Base-by-base conservation (phyloP, 2,888 invertebrate genomes). In the Myopa tessellatipennis region DNA sequence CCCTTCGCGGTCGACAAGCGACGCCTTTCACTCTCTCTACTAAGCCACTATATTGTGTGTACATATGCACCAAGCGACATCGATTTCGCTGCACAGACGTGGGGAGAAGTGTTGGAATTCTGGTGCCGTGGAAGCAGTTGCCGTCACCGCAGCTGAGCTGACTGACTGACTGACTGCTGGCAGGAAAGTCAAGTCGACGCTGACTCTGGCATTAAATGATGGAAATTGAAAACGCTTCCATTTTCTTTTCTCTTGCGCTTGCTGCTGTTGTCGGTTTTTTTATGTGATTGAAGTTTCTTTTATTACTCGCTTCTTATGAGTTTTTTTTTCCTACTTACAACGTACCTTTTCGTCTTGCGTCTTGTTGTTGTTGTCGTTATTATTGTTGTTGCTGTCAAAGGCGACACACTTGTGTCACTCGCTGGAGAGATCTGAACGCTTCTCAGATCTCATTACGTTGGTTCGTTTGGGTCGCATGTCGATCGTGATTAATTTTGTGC, bases 401-500 rank as follows among this genome's bases (percentile, higher is more conserved):
- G 38, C 65, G 65, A 65, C 61, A 61, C 61, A 61, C 26, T 34
- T 34, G 34, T 45, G 45, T 10, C 61, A 18, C 18, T 61, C 34
- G n/a, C 34, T 61, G 61, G 65, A 36, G 4, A 38, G 38, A 40
- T 14, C 6, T 67, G 5, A 38, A 40, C 36, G 67, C 40, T 36
- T 38, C n/a, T 40, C 40, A 18, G 38, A 67, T 67, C 40, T 67
- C 67, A 67, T 67, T 67, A 67, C 38, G 36, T 38, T 40, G 14
- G 36, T 8, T n/a, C n/a, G 67, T n/a, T 5, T 40, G 40, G 55
- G 55, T 55, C 55, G 55, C 40, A 7, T 10, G n/a, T 67, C 40
- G 67, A 67, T 67, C 67, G 67, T 67, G 40, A 40, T 38, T 67
- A 14, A 38, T 67, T 67, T 67, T 67, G 40, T 67, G 67, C 36